phyloP scores from a whole-genome alignment of 37 sponge, comb jelly and placozoan genomes.

The Lycopodina hypogea region DNA sequence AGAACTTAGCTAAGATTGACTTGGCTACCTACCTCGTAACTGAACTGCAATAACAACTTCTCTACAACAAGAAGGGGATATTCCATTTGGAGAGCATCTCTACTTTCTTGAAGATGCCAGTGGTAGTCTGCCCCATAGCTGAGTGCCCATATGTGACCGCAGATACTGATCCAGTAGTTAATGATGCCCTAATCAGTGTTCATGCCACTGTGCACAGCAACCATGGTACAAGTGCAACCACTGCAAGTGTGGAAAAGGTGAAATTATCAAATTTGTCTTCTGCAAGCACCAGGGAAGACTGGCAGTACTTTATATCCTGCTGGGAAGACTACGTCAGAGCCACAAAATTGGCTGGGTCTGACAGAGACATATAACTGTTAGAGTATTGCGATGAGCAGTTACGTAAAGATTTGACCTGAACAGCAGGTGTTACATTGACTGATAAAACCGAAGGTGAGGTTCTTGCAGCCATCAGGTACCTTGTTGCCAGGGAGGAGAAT shows the following conservation, averaged over 20 bases:
- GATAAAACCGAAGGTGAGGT: constrained; percentile 10
- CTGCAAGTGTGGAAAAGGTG: constrained; percentile 27
- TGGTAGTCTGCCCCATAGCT: constrained; percentile 12
- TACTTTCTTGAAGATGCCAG: too few species aligned
- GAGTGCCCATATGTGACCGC: constrained; percentile 31
- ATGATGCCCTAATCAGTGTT: constrained; percentile 38
- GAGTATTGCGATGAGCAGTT: constrained; percentile 52
- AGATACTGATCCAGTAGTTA: constrained; percentile 30
- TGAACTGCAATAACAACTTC: too few species aligned
- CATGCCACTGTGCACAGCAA: constrained; percentile 16
- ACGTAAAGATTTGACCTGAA: constrained; percentile 38
- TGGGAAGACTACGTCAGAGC: constrained; percentile 43
- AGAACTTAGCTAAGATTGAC: too few species aligned
- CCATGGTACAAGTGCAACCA: neutral
- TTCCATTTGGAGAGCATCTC: too few species aligned
- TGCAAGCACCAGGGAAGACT: constrained; percentile 35
- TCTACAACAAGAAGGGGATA: too few species aligned
- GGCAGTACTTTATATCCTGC: constrained; percentile 40
- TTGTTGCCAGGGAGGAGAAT: constrained; percentile 38
- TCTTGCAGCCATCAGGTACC: constrained; percentile 13
- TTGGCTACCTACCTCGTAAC: too few species aligned
- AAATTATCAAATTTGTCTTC: constrained; percentile 32
- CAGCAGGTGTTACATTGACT: constrained; percentile 14
- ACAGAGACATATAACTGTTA: constrained; percentile 31
- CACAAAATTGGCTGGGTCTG: constrained; percentile 19